Percentiles rank a stretch among this genome's conserved stretches.
Conservation (phyloP, 2,888 invertebrate species). For the Agrochola litura region DNA sequence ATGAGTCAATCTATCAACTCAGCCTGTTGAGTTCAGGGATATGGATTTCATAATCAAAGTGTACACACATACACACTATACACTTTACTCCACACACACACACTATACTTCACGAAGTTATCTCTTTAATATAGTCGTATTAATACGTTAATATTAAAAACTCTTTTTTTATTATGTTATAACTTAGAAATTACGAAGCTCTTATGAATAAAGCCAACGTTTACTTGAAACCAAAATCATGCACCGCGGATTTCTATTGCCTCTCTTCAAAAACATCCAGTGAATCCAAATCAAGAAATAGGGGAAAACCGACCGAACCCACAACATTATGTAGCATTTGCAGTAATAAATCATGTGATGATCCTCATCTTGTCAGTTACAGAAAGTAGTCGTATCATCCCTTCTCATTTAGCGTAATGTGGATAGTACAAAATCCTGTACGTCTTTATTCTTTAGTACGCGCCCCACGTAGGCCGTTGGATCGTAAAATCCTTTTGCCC, state of each 20-base stretch:
- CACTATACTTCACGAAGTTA: neutral
- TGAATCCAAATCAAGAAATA: slow-evolving; percentile 42
- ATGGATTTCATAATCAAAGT: neutral
- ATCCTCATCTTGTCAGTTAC: slow-evolving; percentile 70
- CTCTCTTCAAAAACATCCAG: slow-evolving; percentile 16
- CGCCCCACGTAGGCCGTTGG: slow-evolving; percentile 73
- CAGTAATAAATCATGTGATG: slow-evolving; percentile 69
- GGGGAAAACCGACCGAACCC: slow-evolving; percentile 33
- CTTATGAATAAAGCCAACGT: neutral
- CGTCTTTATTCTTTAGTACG: slow-evolving; percentile 72
- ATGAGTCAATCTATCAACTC: neutral
- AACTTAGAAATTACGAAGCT: neutral
- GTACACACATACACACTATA: no score
- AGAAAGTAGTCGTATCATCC: slow-evolving; percentile 73
- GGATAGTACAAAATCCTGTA: slow-evolving; percentile 72
- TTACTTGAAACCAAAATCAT: neutral
- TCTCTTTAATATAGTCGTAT: neutral
- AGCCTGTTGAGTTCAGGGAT: neutral
- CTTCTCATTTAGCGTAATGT: slow-evolving; percentile 73
- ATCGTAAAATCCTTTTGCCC: slow-evolving; percentile 78
- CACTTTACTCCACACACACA: no score
- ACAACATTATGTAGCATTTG: slow-evolving; percentile 63
- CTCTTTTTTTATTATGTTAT: neutral
- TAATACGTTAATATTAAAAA: neutral
- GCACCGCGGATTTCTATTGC: neutral